Evolutionary conservation across 30 jellyfish, hydroid and myxozoan species (phyloP).

Genomic region (Chrysaora quinquecirrha): DNA sequence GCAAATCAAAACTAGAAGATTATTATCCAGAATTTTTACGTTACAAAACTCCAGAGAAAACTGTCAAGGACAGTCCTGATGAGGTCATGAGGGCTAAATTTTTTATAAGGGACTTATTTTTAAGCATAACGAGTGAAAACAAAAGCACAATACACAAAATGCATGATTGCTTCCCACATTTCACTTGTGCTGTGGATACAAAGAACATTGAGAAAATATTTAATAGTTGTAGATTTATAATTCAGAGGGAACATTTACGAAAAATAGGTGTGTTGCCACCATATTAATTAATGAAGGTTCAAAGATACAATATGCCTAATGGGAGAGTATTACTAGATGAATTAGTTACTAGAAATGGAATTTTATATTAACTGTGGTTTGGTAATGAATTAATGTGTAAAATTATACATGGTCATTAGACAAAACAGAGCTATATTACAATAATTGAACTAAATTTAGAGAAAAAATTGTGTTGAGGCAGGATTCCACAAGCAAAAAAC

Average conservation of each 20-base stretch:
- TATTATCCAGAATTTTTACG: conserved; percentile 72
- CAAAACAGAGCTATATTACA: too few species aligned
- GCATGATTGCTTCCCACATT: conserved; percentile 91
- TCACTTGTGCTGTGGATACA: conserved; percentile 98
- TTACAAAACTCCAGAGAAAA: conserved; percentile 72
- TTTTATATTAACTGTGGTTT: too few species aligned
- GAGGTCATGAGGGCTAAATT: conserved; percentile 89
- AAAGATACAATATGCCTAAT: too few species aligned
- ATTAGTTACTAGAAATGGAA: too few species aligned
- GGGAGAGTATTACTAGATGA: too few species aligned
- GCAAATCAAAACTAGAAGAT: conserved; percentile 82
- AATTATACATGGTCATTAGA: too few species aligned
- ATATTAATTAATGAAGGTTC: too few species aligned
- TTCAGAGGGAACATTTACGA: conserved; percentile 88
- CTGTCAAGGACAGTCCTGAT: conserved; percentile 51
- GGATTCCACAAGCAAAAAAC: too few species aligned
- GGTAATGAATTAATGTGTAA: too few species aligned
- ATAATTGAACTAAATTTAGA: too few species aligned
- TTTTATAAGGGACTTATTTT: conserved; percentile 83
- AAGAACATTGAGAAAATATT: conserved; percentile 89
- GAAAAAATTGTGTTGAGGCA: too few species aligned
- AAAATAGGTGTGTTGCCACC: conserved; percentile 90
- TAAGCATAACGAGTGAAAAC: conserved; percentile 56
- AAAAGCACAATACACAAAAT: conserved; percentile 41
- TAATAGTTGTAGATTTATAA: conserved; percentile 88